These are phyloP conservation scores for Capricornis sumatraensis DNA, from an alignment of 2,113 vertebrate species.

Conservation along the genomic window DNA sequence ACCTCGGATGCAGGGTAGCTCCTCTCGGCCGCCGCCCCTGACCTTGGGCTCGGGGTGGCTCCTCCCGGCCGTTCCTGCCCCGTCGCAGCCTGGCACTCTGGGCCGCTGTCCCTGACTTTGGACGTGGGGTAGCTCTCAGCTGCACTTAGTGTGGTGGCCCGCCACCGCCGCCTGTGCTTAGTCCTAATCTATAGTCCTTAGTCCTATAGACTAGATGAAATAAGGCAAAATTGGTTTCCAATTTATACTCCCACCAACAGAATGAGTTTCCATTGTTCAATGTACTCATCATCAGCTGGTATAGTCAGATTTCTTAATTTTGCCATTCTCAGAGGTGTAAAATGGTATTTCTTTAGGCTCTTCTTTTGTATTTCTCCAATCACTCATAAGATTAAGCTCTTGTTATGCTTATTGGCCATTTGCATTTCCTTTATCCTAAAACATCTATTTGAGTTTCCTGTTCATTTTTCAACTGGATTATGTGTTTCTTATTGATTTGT, in stretches of 20 bases:
- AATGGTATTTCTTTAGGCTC: neutral
- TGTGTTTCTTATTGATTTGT: neutral
- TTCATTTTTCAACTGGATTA: neutral
- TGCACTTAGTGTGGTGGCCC: no score
- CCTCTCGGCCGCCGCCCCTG: accelerated
- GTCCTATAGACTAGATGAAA: neutral
- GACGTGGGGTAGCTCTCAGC: no score
- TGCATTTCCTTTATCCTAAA: neutral
- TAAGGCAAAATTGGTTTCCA: neutral
- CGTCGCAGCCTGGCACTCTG: no score
- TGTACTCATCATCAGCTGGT: neutral
- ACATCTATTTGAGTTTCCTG: neutral
- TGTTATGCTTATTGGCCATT: neutral
- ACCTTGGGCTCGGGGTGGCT: no score
- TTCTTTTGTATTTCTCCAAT: neutral
- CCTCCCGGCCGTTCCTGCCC: no score
- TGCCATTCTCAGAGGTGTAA: neutral
- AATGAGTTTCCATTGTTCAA: neutral
- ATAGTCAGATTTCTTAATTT: neutral
- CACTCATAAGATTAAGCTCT: neutral
- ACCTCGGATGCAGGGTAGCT: no score
- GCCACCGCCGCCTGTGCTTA: accelerated
- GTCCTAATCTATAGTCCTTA: no score
- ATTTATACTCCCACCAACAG: neutral
- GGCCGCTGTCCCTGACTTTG: no score